Evolutionary conservation across 2,797 vertebrate genomes (phyloP).

Genomic region (Peromyscus melanophrys): DNA sequence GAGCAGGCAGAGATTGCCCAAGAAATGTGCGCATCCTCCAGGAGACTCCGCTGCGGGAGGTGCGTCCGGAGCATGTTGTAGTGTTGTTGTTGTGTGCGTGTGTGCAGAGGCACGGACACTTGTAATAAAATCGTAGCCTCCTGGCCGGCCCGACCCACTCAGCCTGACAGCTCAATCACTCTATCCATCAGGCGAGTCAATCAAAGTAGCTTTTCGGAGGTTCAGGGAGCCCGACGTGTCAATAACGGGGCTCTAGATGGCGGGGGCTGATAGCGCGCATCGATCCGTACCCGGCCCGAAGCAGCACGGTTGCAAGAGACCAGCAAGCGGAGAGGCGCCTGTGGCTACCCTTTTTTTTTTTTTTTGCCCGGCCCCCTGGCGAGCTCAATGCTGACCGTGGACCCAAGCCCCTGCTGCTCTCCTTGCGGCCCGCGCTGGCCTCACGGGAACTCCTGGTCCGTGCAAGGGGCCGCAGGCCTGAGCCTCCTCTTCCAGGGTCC

Average conservation of each 20-base stretch:
- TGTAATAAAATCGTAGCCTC: slow-evolving; percentile 84
- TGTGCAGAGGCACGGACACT: slow-evolving; percentile 69
- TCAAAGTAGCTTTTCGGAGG: slow-evolving; percentile 92
- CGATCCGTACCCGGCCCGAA: slow-evolving; percentile 73
- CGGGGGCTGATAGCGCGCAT: slow-evolving; percentile 77
- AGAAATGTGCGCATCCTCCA: slow-evolving; percentile 5
- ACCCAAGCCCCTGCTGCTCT: neutral
- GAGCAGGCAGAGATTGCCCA: neutral
- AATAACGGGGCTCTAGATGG: slow-evolving; percentile 88
- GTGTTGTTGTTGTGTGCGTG: slow-evolving; percentile 19
- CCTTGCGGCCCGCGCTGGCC: accelerated
- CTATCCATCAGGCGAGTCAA: slow-evolving; percentile 91
- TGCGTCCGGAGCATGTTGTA: neutral
- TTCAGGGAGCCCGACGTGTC: slow-evolving; percentile 88
- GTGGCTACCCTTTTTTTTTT: neutral
- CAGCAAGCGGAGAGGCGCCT: neutral
- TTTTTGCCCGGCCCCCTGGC: neutral
- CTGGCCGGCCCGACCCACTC: slow-evolving; percentile 76
- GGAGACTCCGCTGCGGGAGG: neutral
- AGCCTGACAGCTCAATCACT: slow-evolving; percentile 93
- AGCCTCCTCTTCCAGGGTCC: neutral
- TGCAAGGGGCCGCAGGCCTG: neutral
- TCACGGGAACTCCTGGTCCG: neutral
- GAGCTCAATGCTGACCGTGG: neutral
- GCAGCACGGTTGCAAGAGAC: neutral